Percentiles rank a stretch among this genome's conserved stretches.
These are phyloP conservation scores for Lutraria lutraria DNA, from an alignment of 2,888 invertebrate genomes.

Conservation along the genomic window DNA sequence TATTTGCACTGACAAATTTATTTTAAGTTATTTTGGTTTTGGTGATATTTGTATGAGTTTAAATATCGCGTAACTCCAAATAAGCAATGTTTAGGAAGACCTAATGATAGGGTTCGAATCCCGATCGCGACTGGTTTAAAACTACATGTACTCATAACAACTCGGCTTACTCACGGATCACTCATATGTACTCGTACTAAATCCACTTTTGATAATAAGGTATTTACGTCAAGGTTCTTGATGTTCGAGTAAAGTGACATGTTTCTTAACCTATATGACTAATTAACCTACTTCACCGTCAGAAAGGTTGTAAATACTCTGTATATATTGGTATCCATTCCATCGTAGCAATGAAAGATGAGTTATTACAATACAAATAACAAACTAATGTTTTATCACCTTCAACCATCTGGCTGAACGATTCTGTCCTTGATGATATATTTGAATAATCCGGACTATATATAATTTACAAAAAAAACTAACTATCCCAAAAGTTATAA, in stretches of 20 bases:
- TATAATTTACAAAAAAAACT: neutral
- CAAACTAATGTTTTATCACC: neutral
- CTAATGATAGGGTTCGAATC: too few relatives aligned
- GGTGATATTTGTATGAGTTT: too few relatives aligned
- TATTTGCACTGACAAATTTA: too few relatives aligned
- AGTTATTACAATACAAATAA: neutral
- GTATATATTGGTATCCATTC: neutral
- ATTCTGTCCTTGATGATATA: neutral
- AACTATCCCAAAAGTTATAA: neutral
- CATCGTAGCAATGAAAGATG: neutral
- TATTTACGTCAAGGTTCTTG: neutral
- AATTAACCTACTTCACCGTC: neutral
- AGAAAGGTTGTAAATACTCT: neutral
- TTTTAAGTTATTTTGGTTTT: too few relatives aligned
- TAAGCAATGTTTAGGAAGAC: too few relatives aligned
- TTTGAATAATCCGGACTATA: neutral
- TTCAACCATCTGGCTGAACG: neutral
- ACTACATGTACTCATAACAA: too few relatives aligned
- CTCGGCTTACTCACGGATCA: too few relatives aligned
- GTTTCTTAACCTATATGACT: too few relatives aligned
- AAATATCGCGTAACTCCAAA: too few relatives aligned
- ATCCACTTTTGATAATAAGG: neutral
- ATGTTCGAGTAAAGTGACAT: neutral
- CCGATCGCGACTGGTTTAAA: too few relatives aligned
- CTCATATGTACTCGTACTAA: too few relatives aligned